Conservation (phyloP, 1,140 invertebrate genomes). For the Phthorimaea operculella region DNA sequence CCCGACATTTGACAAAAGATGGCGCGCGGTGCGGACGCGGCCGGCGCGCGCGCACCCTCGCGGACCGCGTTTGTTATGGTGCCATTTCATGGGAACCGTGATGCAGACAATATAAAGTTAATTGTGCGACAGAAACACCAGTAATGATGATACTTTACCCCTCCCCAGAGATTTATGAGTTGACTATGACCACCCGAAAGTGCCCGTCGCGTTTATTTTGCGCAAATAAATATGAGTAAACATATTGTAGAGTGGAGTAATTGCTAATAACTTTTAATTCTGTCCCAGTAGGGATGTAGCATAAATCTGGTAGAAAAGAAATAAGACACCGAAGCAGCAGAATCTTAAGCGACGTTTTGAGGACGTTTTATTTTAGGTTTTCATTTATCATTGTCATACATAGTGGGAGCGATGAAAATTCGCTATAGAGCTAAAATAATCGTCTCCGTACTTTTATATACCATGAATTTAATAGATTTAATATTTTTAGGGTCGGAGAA, state of each 20-base stretch:
- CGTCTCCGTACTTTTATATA: too few relatives aligned
- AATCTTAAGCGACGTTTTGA: too few relatives aligned
- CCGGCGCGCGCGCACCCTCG: slow-evolving; percentile 40
- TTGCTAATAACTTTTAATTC: slow-evolving; percentile 13
- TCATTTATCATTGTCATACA: too few relatives aligned
- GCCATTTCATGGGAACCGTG: slow-evolving; percentile 61
- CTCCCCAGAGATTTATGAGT: slow-evolving; percentile 48
- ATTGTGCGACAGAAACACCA: slow-evolving; percentile 62
- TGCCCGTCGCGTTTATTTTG: slow-evolving; percentile 51
- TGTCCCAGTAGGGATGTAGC: neutral
- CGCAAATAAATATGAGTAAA: slow-evolving; percentile 57
- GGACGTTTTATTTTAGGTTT: too few relatives aligned
- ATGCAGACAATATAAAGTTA: slow-evolving; percentile 54
- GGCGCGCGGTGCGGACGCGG: slow-evolving; percentile 24
- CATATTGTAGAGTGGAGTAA: slow-evolving; percentile 47
- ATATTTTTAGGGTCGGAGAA: slow-evolving; percentile 61
- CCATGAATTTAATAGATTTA: too few relatives aligned
- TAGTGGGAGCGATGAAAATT: too few relatives aligned
- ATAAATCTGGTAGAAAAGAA: neutral
- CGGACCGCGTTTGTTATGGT: slow-evolving; percentile 34
- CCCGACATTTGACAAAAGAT: slow-evolving; percentile 36
- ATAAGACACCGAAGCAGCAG: too few relatives aligned
- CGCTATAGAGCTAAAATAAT: too few relatives aligned
- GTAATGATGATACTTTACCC: slow-evolving; percentile 48
- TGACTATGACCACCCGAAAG: slow-evolving; percentile 42